Evolutionary conservation across 2,797 vertebrate genomes (phyloP), one percentile per base, ranked within the genome.

Genomic region (Falco columbarius): DNA sequence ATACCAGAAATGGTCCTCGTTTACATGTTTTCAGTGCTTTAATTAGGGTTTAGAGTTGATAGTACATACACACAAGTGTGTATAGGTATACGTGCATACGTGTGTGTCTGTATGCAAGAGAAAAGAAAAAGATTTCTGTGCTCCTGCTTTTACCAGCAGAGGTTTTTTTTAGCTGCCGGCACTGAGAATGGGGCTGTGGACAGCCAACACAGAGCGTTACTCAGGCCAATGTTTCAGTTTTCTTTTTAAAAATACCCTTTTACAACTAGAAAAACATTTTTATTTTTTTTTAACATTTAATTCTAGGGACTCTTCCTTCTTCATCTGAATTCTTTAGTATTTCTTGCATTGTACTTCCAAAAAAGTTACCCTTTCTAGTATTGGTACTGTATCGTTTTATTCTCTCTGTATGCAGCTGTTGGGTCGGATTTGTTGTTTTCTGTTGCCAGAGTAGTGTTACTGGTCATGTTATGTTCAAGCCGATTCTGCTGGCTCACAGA

Each of bases 401-500:
- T 86, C 81, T 83, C 73, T 89, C 81, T 76, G 47, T 55, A 59
- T 86, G 72, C 74, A 92, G 79, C 84, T 83, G 58, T 80, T 92
- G 63, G 73, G 42, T 95, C 14, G 3, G 52, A 91, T 91, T 44
- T 92, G 76, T 93, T 97, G 71, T 96, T 96, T 96, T 95, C 63
- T 87, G 17, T 75, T 94, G 67, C 76, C 95, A 77, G 94, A 67
- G 65, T 68, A 38, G 74, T 72, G 76, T 95, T 75, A 36, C 62
- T 91, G 87, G 85, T 86, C 74, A 32, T 87, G 56, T 97, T 97
- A 86, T 24, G 58, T 94, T 95, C 86, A 93, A 94, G 75, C 80
- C 62, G 17, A 80, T 97, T 95, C 95, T 97, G 76, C 73, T 96
- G 93, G 90, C 87, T 97, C 86, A 95, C 86, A 96, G 84, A 86